A percentile compares a stretch with the other conserved stretches of the same genome.
phyloP scores from a whole-genome alignment of 1,140 invertebrate species.

The Mercenaria mercenaria region DNA sequence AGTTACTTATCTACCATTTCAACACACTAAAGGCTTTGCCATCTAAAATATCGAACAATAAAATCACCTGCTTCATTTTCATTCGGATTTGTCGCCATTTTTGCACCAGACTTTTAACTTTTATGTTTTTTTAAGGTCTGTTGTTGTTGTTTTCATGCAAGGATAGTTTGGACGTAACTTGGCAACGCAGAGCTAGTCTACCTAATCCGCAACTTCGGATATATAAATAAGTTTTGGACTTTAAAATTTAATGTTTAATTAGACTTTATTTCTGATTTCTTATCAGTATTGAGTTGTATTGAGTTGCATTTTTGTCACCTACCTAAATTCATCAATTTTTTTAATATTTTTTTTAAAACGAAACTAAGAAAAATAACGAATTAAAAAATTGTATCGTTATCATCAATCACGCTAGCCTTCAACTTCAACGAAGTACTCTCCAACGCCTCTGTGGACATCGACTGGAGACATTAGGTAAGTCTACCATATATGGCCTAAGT shows the following conservation, averaged over 20 bases:
- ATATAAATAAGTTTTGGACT: no score
- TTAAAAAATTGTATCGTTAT: no score
- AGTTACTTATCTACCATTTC: neutral
- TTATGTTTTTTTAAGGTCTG: neutral
- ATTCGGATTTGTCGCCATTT: slow-evolving; percentile 44
- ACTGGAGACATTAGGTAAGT: no score
- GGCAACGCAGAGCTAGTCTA: slow-evolving; percentile 20
- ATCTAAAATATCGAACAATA: neutral
- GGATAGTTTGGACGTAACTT: neutral
- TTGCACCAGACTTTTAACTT: neutral
- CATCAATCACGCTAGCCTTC: no score
- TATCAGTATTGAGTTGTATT: neutral
- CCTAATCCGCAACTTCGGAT: neutral
- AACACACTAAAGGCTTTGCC: neutral
- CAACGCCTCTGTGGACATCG: no score
- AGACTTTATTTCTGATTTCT: neutral
- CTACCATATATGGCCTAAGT: no score
- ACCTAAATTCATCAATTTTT: no score
- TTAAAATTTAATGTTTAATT: no score
- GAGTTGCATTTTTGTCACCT: neutral
- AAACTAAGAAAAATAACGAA: no score
- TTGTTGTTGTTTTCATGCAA: neutral
- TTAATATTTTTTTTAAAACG: no score
- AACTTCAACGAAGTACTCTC: no score
- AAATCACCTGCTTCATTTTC: slow-evolving; percentile 50